Evolutionary conservation across 2,888 invertebrate species (phyloP).

Genomic region (Phytoseiulus persimilis): DNA sequence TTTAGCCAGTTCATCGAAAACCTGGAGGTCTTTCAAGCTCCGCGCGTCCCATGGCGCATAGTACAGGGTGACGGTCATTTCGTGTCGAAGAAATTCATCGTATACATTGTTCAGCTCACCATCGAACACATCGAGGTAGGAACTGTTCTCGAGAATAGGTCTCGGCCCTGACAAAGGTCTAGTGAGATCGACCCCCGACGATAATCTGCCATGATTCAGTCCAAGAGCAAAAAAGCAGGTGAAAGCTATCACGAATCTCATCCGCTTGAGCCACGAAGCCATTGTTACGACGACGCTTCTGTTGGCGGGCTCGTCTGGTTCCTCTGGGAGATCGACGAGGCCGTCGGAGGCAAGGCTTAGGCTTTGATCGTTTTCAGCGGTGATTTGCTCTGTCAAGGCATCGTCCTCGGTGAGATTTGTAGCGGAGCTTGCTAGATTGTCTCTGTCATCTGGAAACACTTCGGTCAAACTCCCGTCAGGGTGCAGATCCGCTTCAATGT

Average conservation of each 20-base stretch:
- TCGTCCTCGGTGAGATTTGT: background rate
- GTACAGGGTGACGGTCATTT: conserved; percentile 27
- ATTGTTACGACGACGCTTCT: background rate
- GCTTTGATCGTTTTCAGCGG: background rate
- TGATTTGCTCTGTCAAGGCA: background rate
- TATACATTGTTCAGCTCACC: background rate
- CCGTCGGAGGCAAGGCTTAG: background rate
- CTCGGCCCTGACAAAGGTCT: background rate
- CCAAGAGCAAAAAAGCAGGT: background rate
- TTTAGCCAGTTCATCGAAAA: conserved; percentile 14
- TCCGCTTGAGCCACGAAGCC: background rate
- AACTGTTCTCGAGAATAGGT: background rate
- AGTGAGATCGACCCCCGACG: background rate
- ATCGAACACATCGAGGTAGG: conserved; percentile 27
- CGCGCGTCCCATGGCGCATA: conserved; percentile 29
- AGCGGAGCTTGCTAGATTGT: background rate
- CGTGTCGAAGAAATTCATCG: conserved; percentile 25
- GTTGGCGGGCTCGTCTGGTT: background rate
- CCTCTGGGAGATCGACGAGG: background rate
- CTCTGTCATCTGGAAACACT: background rate
- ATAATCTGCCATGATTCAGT: background rate
- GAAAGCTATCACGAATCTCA: background rate
- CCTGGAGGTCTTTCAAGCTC: background rate
- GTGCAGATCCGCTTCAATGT: background rate
- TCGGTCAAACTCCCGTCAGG: background rate